Evolutionary conservation across 2,113 vertebrate species (phyloP), one percentile per base, ranked within the genome.

Genomic region (Scopus umbretta): DNA sequence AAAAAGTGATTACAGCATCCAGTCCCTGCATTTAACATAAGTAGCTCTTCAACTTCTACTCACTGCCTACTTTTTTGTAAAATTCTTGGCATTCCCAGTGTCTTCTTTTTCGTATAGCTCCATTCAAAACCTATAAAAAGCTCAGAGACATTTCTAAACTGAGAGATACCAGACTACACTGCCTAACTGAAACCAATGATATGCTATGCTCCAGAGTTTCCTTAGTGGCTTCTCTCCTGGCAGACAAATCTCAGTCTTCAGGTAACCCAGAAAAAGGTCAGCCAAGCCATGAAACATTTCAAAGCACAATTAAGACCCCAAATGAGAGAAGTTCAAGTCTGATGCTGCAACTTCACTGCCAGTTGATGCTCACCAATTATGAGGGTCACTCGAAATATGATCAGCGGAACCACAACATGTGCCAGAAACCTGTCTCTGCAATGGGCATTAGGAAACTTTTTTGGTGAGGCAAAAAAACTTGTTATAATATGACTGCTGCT

Each of bases 261-360:
- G 71, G 90, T 95, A 94, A 93, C 86, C 79, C 91, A 88, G 53
- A 73, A 43, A 92, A 96, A 96, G 82, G 90, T 94, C 88, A 94
- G 82, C 79, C 90, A 86, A 95, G 82, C 85, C 96, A 93, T 93
- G 90, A 90, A 86, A 90, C 21, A 5, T 94, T 87, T 90, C 80
- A 95, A 96, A 95, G 82, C 55, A 29, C 88, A 94, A 80, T 93
- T 95, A 95, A 95, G 82, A 88, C 85, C 85, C 74, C 36, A 96
- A 86, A 95, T 93, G 88, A 95, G 72, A 38, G 1, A 74, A 94
- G 90, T 93, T 88, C 70, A 86, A 90, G 53, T 94, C 88, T 86
- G 88, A 92, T 92, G 72, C 26, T 90, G 92, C 66, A 86, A 83
- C 74, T 88, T 85, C 63, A 36, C 63, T 23, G 72, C 71, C 67